A percentile compares a stretch with the other conserved stretches of the same genome.
phyloP scores from a whole-genome alignment of 1,140 invertebrate genomes.

The Acyrthosiphon pisum region DNA sequence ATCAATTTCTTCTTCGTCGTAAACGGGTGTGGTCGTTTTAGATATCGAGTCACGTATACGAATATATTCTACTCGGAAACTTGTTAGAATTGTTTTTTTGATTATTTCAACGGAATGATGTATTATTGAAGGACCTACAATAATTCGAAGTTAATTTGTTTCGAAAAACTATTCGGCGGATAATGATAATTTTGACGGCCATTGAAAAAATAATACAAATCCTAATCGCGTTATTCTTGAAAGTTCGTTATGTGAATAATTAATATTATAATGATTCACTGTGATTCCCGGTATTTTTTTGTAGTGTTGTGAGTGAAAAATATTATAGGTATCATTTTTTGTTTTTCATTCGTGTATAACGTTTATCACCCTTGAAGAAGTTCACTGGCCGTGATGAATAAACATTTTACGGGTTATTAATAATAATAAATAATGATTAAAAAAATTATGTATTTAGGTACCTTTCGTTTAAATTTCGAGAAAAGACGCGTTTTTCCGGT shows the following conservation, averaged over 20 bases:
- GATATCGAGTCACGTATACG: not conserved
- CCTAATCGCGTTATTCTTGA: not conserved
- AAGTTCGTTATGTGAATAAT: not conserved
- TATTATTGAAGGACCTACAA: not conserved
- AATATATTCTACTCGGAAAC: not conserved
- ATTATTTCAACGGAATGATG: not conserved
- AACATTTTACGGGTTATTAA: not conserved
- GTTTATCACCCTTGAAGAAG: not conserved
- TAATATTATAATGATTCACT: not conserved
- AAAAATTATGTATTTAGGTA: not conserved
- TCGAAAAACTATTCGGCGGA: not conserved
- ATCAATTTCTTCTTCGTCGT: constrained; percentile 18
- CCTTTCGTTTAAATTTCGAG: not conserved
- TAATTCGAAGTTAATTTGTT: constrained; percentile 13
- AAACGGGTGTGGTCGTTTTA: not conserved
- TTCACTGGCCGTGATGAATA: not conserved
- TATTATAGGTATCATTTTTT: not conserved
- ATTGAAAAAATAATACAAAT: not conserved
- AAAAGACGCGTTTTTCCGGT: constrained; percentile 8
- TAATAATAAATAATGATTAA: not conserved
- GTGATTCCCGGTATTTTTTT: not conserved
- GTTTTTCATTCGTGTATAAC: not conserved
- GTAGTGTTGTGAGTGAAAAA: not conserved
- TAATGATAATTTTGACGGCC: not conserved
- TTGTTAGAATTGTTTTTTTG: not conserved